Evolutionary conservation across 2,888 invertebrate species (phyloP), one percentile per base, ranked within the genome.

Genomic region (Lochmaea capreae): DNA sequence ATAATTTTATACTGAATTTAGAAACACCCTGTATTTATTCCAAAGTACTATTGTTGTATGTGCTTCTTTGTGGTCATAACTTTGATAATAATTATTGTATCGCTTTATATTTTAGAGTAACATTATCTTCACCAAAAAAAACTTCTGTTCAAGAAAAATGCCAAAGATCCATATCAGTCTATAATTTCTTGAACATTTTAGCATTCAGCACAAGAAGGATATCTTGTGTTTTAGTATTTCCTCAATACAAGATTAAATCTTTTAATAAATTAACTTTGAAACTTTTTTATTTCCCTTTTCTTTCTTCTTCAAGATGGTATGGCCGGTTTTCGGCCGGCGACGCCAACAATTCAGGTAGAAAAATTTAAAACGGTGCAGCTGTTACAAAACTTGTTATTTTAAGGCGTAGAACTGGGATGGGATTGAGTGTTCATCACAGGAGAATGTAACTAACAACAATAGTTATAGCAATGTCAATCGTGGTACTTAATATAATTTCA

Each of bases 201-300:
- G 52, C 57, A 67, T 67, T 67, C 69, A 18, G 18, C 52, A 61
- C 3, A 61, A 68, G 58, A 43, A 65, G 65, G 33, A 69, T 46
- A 12, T 69, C 52, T 46, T 69, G 39, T 52, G 62, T 67, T 71
- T 71, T 71, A 74, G 67, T 71, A 67, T 72, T 74, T 73, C 73
- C 73, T 71, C 57, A 65, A 65, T 71, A 72, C 61, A 54, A 76
- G 76, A 77, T 77, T 73, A 71, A 73, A 76, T 76, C 74, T 52
- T 73, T 67, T 62, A 72, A 77, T 77, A 76, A 76, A 76, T 76
- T 75, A 75, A 76, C 74, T 76, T 74, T 66, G 1, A 66, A 71
- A 69, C 57, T 46, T 72, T 72, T 71, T 76, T 71, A 65, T 67
- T 75, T 71, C 43, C 52, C 52, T 74, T 74, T 75, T 62, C 66